Conservation (phyloP, 1,140 invertebrate species). For the Atta colombica region DNA sequence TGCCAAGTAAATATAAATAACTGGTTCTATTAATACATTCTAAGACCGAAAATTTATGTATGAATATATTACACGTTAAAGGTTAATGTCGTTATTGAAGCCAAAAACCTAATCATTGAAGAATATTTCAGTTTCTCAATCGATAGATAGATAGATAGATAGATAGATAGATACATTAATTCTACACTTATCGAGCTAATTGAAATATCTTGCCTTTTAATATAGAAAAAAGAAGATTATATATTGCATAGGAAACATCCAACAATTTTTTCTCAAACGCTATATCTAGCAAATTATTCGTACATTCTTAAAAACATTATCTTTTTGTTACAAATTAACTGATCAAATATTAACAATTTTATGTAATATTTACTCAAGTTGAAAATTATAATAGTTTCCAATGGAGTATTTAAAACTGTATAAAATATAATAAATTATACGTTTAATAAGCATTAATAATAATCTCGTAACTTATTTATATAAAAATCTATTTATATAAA, state of each 20-base stretch:
- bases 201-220: background rate
- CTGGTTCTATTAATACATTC: constrained; percentile 30
- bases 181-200: background rate
- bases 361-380: background rate
- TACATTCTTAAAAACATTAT: background rate
- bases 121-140: background rate
- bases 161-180: background rate
- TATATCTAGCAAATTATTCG: background rate
- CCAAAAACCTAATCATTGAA: background rate
- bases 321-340: constrained; percentile 10
- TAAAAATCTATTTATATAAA: background rate
- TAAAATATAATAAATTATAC: background rate
- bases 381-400: background rate
- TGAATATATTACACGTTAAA: constrained; percentile 7
- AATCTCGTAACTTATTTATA: background rate
- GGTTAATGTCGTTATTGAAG: constrained; percentile 20
- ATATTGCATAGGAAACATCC: background rate
- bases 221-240: background rate
- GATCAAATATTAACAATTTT: background rate
- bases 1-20: constrained; percentile 33
- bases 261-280: background rate
- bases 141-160: too few relatives aligned
- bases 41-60: constrained; percentile 29
- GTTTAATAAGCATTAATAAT: background rate
- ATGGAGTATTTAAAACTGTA: constrained; percentile 13